Evolutionary conservation across 1,140 invertebrate genomes (phyloP).

Genomic region (Alviniconcha marisindica): DNA sequence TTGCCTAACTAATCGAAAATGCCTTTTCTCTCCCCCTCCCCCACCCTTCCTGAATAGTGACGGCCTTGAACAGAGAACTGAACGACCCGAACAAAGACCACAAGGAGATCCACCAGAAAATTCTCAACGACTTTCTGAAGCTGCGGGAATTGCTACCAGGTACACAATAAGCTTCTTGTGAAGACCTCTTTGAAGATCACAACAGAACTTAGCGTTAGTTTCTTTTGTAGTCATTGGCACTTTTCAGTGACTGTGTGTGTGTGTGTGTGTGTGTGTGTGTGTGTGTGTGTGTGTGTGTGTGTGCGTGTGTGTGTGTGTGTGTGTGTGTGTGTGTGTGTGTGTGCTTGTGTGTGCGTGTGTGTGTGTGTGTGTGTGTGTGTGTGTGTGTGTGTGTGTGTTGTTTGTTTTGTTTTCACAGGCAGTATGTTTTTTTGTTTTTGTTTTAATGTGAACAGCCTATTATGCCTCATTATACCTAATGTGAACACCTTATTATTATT

Average conservation of each 20-base stretch:
- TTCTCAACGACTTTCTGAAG: conserved; percentile 46
- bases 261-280: background rate
- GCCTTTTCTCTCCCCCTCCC: too few relatives aligned
- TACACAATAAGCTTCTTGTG: too few relatives aligned
- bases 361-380: conserved; percentile 10
- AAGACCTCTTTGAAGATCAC: too few relatives aligned
- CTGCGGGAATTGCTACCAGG: conserved; percentile 54
- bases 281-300: background rate
- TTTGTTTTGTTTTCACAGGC: too few relatives aligned
- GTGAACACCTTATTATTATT: too few relatives aligned
- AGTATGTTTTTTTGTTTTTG: too few relatives aligned
- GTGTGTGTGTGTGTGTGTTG: conserved; percentile 10
- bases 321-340: background rate
- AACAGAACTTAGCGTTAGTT: too few relatives aligned
- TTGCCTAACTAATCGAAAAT: too few relatives aligned
- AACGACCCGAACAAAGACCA: background rate
- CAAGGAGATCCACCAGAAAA: conserved; percentile 25
- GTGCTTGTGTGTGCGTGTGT: background rate
- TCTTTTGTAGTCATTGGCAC: too few relatives aligned
- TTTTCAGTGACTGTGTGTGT: background rate
- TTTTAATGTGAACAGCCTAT: too few relatives aligned
- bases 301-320: background rate
- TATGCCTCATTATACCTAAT: too few relatives aligned
- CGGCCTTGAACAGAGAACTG: conserved; percentile 31
- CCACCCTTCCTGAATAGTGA: too few relatives aligned